A percentile compares a stretch with the other conserved stretches of the same genome.
Evolutionary conservation across 2,113 vertebrate species (phyloP).

Genomic region (Tichodroma muraria): DNA sequence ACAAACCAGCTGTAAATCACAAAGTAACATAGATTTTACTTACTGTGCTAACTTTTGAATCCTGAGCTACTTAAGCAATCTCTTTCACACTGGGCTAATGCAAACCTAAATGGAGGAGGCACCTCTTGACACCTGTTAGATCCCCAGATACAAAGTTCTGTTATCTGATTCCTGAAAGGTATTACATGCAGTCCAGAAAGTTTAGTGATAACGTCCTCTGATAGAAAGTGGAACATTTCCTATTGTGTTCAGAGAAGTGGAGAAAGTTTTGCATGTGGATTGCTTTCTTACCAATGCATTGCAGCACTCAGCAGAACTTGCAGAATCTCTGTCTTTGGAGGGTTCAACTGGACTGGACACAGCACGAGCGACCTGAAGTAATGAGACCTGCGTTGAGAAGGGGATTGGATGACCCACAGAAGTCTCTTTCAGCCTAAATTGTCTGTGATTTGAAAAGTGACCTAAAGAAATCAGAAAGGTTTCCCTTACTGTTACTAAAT

Average conservation of each 20-base stretch:
- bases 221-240: not conserved
- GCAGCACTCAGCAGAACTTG: not conserved
- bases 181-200: not conserved
- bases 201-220: not conserved
- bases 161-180: not conserved
- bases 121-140: not conserved
- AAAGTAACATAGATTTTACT: not conserved
- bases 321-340: not conserved
- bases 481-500: not conserved
- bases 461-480: not conserved
- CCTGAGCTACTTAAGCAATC: not conserved
- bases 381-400: not conserved
- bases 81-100: not conserved
- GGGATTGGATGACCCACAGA: not conserved
- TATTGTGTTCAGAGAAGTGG: not conserved
- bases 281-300: not conserved
- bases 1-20: not conserved
- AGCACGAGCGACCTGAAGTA: not conserved
- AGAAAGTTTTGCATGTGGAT: not conserved
- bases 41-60: not conserved
- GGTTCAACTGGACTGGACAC: not conserved
- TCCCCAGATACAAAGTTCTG: not conserved
- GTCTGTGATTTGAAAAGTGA: not conserved
- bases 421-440: not conserved
- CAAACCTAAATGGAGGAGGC: not conserved